phyloP scores from a whole-genome alignment of 2,888 invertebrate species.

The Brachyptera putata region DNA sequence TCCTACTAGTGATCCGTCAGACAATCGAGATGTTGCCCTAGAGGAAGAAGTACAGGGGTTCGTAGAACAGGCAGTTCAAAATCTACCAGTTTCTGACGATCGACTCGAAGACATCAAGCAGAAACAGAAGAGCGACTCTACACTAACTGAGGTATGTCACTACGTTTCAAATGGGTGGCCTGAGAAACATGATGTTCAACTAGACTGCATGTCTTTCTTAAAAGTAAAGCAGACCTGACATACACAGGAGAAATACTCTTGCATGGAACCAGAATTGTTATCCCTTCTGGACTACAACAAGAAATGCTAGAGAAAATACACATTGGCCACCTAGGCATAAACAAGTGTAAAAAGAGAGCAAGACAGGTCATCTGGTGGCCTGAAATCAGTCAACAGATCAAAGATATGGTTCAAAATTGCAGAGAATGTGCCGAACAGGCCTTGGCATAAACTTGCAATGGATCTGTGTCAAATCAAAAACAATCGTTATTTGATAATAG shows the following conservation, averaged over 20 bases:
- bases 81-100: not conserved
- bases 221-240: not conserved
- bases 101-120: not conserved
- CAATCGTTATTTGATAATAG: slow-evolving; percentile 33
- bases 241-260: not conserved
- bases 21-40: not conserved
- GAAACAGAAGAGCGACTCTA: not conserved
- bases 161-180: not conserved
- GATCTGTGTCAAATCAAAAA: slow-evolving; percentile 33
- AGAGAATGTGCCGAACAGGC: slow-evolving; percentile 32
- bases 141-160: not conserved
- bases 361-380: slow-evolving; percentile 13
- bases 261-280: not conserved
- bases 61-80: not conserved
- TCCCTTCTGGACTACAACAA: not conserved
- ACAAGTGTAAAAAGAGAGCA: slow-evolving; percentile 23
- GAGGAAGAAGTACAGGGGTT: not conserved
- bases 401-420: slow-evolving; percentile 30
- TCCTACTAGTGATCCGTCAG: slow-evolving; percentile 17
- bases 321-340: slow-evolving; percentile 24
- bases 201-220: not conserved
- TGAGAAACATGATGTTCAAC: not conserved
- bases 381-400: slow-evolving; percentile 18
- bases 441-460: slow-evolving; percentile 35
- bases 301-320: slow-evolving; percentile 21